Percentiles rank a stretch among this genome's conserved stretches.
Evolutionary conservation across 2,113 vertebrate genomes (phyloP).

Genomic region (Indicator maculatus): DNA sequence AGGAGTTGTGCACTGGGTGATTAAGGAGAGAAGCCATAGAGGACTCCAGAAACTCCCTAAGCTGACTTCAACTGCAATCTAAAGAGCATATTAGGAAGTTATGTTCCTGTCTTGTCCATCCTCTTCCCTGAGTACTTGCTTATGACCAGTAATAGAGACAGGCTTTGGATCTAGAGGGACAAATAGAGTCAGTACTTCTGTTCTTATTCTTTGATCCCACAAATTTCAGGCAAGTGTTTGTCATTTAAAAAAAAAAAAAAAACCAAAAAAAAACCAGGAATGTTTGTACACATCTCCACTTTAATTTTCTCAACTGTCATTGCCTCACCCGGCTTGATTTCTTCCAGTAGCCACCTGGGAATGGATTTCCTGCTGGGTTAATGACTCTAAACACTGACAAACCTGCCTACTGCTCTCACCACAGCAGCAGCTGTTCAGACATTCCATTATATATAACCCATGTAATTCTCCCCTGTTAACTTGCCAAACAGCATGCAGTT

Average conservation of each 20-base stretch:
- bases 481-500: slow-evolving; percentile 53
- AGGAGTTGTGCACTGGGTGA: rapidly evolving
- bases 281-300: background rate
- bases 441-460: slow-evolving; percentile 23
- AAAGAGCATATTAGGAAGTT: background rate
- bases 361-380: slow-evolving; percentile 47
- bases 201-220: background rate
- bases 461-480: slow-evolving; percentile 56
- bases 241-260: background rate
- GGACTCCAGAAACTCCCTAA: background rate
- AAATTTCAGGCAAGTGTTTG: background rate
- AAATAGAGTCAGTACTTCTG: background rate
- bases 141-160: background rate
- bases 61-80: background rate
- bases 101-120: background rate
- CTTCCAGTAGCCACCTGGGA: slow-evolving; percentile 39
- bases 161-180: background rate
- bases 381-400: slow-evolving; percentile 51
- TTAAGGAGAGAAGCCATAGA: background rate
- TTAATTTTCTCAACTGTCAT: background rate
- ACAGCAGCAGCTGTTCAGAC: slow-evolving; percentile 60
- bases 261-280: background rate
- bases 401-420: slow-evolving; percentile 2
- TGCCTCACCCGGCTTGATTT: background rate
- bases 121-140: background rate